Conservation (phyloP, 2,797 vertebrate species). For the Sebastes alutus region DNA sequence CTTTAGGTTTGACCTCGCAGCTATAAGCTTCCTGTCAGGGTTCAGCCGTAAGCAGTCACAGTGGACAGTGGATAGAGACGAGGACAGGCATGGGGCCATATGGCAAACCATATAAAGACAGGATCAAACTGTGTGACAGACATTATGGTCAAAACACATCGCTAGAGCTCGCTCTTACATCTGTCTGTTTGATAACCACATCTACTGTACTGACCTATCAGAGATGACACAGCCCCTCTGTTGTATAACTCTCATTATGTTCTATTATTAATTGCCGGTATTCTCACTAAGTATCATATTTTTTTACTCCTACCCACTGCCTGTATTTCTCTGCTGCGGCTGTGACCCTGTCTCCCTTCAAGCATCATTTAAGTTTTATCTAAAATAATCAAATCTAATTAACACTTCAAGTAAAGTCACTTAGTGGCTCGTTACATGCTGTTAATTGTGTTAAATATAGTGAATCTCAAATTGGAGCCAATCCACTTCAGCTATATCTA, state of each 20-base stretch:
- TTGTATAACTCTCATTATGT: constrained; percentile 10
- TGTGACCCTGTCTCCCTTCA: constrained; percentile 44
- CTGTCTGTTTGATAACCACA: constrained; percentile 22
- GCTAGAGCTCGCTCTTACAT: background rate
- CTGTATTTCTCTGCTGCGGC: constrained; percentile 11
- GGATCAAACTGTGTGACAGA: constrained; percentile 44
- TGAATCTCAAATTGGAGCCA: constrained; percentile 31
- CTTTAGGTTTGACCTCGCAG: constrained; percentile 55
- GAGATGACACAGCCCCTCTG: background rate
- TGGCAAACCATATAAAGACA: constrained; percentile 40
- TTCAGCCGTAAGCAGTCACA: constrained; percentile 18
- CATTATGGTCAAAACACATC: constrained; percentile 11
- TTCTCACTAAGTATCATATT: constrained; percentile 17
- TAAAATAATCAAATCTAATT: constrained; percentile 64
- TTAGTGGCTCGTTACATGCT: constrained; percentile 35
- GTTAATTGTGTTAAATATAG: constrained; percentile 49
- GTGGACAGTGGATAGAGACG: constrained; percentile 43
- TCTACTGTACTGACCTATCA: constrained; percentile 1
- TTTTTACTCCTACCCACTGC: background rate
- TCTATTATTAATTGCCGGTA: constrained; percentile 31
- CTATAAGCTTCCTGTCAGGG: constrained; percentile 48
- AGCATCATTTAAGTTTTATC: constrained; percentile 64
- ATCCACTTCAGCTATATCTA: constrained; percentile 28
- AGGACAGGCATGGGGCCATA: constrained; percentile 1
- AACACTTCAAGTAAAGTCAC: constrained; percentile 56